A percentile compares a stretch with the other conserved stretches of the same genome.
These are phyloP conservation scores for Drosophila recens DNA, from an alignment of 2,888 invertebrate genomes.

Conservation along the genomic window DNA sequence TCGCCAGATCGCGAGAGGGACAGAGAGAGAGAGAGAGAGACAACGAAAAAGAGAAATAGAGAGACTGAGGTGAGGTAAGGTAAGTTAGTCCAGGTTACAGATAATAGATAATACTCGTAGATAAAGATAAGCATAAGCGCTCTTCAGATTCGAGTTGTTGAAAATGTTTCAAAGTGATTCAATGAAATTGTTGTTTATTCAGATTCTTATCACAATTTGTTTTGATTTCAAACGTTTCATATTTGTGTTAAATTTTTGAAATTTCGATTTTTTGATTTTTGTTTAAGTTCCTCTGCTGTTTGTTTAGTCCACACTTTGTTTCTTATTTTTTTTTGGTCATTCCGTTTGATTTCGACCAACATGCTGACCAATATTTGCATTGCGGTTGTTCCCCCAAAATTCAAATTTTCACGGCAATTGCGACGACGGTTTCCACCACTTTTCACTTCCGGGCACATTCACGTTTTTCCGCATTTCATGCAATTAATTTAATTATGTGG, in stretches of 20 bases:
- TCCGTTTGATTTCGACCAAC: slow-evolving; percentile 24
- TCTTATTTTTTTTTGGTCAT: slow-evolving; percentile 6
- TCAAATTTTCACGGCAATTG: slow-evolving; percentile 21
- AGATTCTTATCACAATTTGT: slow-evolving; percentile 39
- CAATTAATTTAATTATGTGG: slow-evolving; percentile 82
- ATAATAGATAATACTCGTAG: slow-evolving; percentile 21
- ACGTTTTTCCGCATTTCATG: slow-evolving; percentile 56
- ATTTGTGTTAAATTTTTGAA: slow-evolving; percentile 17
- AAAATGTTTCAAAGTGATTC: slow-evolving; percentile 11
- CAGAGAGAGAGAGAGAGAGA: background rate
- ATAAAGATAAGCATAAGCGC: slow-evolving; percentile 27
- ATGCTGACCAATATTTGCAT: slow-evolving; percentile 56
- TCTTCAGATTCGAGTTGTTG: slow-evolving; percentile 13
- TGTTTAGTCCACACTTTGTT: slow-evolving; percentile 14
- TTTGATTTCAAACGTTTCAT: slow-evolving; percentile 20
- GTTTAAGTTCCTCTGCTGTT: slow-evolving; percentile 25
- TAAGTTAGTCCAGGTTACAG: slow-evolving; percentile 11
- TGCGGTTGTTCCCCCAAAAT: slow-evolving; percentile 44
- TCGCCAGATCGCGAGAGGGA: slow-evolving; percentile 32
- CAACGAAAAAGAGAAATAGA: background rate
- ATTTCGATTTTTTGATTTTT: background rate
- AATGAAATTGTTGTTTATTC: slow-evolving; percentile 37
- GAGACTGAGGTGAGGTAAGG: slow-evolving; percentile 5
- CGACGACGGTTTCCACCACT: background rate
- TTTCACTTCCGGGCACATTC: slow-evolving; percentile 22